Conservation (phyloP, 2,888 invertebrate species). For the Chrysolina oricalcia region DNA sequence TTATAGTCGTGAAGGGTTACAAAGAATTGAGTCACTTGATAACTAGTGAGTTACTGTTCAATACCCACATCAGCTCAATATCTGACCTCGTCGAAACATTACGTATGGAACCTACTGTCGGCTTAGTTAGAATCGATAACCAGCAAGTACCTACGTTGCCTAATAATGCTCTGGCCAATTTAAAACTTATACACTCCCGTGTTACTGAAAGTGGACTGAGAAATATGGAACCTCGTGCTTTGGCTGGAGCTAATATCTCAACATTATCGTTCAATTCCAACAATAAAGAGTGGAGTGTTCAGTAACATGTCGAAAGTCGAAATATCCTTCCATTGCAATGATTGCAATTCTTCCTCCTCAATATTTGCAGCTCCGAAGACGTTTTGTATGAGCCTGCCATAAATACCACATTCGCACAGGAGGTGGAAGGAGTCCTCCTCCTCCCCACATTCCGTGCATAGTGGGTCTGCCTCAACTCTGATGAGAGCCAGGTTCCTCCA, state of each 20-base stretch:
- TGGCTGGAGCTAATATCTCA: neutral
- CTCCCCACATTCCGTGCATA: too few species aligned
- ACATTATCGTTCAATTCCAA: neutral
- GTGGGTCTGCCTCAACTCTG: too few species aligned
- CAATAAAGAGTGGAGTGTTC: too few species aligned
- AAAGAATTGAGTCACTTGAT: too few species aligned
- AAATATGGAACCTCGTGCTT: slow-evolving; percentile 19
- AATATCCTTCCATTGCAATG: too few species aligned
- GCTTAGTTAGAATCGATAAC: slow-evolving; percentile 16
- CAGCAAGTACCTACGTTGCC: slow-evolving; percentile 21
- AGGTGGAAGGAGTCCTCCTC: too few species aligned
- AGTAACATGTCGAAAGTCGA: too few species aligned
- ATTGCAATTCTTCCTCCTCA: too few species aligned
- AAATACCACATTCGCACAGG: too few species aligned
- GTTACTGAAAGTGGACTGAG: neutral
- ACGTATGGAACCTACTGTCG: slow-evolving; percentile 1
- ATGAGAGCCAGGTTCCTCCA: too few species aligned
- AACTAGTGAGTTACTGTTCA: neutral
- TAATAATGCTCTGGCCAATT: neutral
- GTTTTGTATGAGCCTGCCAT: too few species aligned
- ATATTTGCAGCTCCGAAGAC: too few species aligned
- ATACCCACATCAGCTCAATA: neutral
- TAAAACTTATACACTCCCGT: slow-evolving; percentile 9
- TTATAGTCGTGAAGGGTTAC: slow-evolving; percentile 8
- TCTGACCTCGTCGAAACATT: neutral